Conservation (phyloP, 2,797 vertebrate species). For the Paramormyrops hopkinsi region DNA sequence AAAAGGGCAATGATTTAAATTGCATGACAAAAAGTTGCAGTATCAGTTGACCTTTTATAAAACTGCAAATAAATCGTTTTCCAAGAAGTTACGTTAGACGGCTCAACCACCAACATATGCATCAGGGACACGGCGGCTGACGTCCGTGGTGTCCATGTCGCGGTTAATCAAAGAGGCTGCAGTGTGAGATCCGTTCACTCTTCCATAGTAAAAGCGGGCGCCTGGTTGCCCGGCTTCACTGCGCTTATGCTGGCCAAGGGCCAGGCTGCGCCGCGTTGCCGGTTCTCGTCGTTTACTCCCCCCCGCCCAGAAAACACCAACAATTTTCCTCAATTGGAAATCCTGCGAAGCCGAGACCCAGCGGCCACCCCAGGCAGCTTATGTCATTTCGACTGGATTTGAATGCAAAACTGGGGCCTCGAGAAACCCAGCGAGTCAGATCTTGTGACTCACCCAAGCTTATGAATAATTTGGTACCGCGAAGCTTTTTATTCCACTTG, state of each 20-base stretch:
- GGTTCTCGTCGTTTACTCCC: neutral
- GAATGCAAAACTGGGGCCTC: constrained; percentile 5
- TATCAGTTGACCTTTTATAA: neutral
- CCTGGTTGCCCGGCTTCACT: neutral
- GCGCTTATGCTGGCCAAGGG: neutral
- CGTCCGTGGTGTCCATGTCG: neutral
- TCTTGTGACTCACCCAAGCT: neutral
- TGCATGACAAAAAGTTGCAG: neutral
- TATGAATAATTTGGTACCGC: constrained; percentile 16
- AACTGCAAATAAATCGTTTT: neutral
- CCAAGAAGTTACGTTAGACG: neutral
- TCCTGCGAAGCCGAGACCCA: neutral
- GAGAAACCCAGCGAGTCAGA: neutral
- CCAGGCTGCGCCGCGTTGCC: neutral
- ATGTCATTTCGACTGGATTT: constrained; percentile 8
- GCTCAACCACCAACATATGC: neutral
- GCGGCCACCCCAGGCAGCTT: neutral
- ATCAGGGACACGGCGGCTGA: neutral
- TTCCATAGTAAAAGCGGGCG: neutral
- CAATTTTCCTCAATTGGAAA: neutral
- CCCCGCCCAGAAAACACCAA: neutral
- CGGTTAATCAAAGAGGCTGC: neutral
- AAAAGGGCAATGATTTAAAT: neutral
- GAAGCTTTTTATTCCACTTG: neutral
- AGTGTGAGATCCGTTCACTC: neutral